phyloP scores from a whole-genome alignment of 2,113 vertebrate species.

The Clarias macrocephalus region DNA sequence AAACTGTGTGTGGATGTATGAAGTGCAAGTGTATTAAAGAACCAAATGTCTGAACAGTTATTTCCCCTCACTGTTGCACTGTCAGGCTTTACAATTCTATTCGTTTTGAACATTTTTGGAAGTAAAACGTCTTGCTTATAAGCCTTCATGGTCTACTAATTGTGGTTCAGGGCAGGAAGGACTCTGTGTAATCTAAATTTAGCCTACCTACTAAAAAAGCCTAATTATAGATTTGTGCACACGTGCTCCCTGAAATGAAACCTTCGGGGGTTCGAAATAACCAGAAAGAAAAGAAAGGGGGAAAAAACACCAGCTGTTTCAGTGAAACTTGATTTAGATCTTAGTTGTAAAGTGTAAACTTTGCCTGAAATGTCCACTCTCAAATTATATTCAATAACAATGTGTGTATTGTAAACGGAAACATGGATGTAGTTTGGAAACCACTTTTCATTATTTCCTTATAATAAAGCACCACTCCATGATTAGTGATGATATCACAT shows the following conservation, averaged over 20 bases:
- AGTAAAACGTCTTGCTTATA: neutral
- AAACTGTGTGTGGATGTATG: neutral
- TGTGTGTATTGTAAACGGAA: neutral
- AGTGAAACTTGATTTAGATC: neutral
- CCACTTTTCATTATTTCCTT: neutral
- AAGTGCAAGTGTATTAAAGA: no score
- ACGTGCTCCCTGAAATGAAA: slow-evolving; percentile 20
- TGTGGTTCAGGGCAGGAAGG: neutral
- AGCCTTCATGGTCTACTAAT: neutral
- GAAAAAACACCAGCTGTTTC: neutral
- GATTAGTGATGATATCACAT: neutral
- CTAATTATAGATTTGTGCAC: neutral
- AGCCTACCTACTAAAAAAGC: neutral
- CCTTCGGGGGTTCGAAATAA: neutral
- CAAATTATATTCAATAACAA: neutral
- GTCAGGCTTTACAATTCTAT: neutral
- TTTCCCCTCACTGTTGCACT: neutral
- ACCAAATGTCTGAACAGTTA: neutral
- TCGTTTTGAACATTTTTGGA: neutral
- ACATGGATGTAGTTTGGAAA: no score
- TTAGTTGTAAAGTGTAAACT: slow-evolving; percentile 14
- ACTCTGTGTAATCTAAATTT: neutral
- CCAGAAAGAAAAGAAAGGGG: neutral
- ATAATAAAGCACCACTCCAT: neutral
- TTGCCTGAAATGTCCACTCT: neutral